Evolutionary conservation across 2,888 invertebrate species (phyloP).

Genomic region (Yponomeuta evonymella): DNA sequence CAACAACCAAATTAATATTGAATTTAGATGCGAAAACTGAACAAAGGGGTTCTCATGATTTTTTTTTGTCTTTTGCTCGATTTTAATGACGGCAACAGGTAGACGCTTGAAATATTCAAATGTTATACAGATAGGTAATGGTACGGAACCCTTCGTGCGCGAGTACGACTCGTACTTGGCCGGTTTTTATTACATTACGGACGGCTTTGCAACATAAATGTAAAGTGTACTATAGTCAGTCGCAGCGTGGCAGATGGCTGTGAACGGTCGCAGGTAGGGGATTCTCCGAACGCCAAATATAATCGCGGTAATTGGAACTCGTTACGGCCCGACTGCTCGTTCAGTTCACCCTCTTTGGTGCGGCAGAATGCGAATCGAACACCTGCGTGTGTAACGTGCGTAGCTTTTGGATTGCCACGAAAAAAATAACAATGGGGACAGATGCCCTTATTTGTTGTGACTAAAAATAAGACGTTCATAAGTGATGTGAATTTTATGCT

Average conservation of each 20-base stretch:
- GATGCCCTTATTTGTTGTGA: background rate
- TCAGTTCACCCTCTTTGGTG: slow-evolving; percentile 20
- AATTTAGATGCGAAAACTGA: too few species aligned
- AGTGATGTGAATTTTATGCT: background rate
- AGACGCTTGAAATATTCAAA: too few species aligned
- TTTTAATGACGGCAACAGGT: too few species aligned
- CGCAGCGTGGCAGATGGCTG: slow-evolving; percentile 56
- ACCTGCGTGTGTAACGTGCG: slow-evolving; percentile 38
- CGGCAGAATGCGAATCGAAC: slow-evolving; percentile 46
- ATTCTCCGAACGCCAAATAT: slow-evolving; percentile 72
- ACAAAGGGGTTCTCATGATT: too few species aligned
- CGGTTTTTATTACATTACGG: too few species aligned
- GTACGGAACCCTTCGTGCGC: too few species aligned
- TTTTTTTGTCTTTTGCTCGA: too few species aligned
- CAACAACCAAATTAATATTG: too few species aligned
- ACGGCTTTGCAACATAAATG: too few species aligned
- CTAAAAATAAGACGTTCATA: background rate
- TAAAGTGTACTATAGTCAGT: background rate
- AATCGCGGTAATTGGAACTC: slow-evolving; percentile 66
- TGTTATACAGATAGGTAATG: too few species aligned
- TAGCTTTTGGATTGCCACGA: background rate
- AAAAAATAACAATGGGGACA: background rate
- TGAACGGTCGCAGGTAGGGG: slow-evolving; percentile 63
- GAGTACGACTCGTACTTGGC: too few species aligned
- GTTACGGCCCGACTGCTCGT: slow-evolving; percentile 45